Conservation (phyloP, 1,140 invertebrate species). For the Protaetia brevitarsis region DNA sequence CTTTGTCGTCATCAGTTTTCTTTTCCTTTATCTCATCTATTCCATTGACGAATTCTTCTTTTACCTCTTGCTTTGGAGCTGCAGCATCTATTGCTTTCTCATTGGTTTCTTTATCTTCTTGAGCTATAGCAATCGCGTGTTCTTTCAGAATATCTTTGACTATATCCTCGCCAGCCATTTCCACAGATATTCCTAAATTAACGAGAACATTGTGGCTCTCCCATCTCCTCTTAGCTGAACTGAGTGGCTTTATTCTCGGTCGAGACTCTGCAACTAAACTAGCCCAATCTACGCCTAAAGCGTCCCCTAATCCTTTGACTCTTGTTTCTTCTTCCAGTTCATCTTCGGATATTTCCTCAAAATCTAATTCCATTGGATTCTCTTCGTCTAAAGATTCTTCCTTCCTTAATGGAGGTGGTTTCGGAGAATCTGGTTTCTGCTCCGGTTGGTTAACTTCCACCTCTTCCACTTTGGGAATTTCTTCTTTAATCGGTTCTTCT, state of each 20-base stretch:
- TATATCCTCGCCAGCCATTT: conserved; percentile 64
- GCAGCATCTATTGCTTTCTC: conserved; percentile 29
- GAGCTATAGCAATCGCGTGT: conserved; percentile 43
- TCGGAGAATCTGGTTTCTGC: conserved; percentile 30
- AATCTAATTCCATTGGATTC: conserved; percentile 69
- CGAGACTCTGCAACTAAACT: conserved; percentile 73
- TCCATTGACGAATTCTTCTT: conserved; percentile 28
- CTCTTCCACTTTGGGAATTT: conserved; percentile 19
- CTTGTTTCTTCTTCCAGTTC: conserved; percentile 76
- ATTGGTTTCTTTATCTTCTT: conserved; percentile 32
- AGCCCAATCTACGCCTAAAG: conserved; percentile 89
- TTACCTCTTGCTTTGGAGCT: conserved; percentile 26
- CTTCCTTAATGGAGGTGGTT: conserved; percentile 41
- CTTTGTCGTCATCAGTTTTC: conserved; percentile 32
- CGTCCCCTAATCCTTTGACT: conserved; percentile 75
- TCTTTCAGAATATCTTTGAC: conserved; percentile 58
- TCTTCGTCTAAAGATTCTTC: conserved; percentile 52
- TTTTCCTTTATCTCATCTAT: conserved; percentile 34
- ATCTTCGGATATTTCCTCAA: conserved; percentile 87
- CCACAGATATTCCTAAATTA: conserved; percentile 68
- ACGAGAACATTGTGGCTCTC: conserved; percentile 67
- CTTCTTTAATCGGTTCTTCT: conserved; percentile 20
- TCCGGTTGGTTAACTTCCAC: not conserved
- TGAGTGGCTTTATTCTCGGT: conserved; percentile 50
- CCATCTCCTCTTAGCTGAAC: conserved; percentile 70